Evolutionary conservation across 2,113 vertebrate species (phyloP).

Genomic region (Cyphomyrus discorhynchus): DNA sequence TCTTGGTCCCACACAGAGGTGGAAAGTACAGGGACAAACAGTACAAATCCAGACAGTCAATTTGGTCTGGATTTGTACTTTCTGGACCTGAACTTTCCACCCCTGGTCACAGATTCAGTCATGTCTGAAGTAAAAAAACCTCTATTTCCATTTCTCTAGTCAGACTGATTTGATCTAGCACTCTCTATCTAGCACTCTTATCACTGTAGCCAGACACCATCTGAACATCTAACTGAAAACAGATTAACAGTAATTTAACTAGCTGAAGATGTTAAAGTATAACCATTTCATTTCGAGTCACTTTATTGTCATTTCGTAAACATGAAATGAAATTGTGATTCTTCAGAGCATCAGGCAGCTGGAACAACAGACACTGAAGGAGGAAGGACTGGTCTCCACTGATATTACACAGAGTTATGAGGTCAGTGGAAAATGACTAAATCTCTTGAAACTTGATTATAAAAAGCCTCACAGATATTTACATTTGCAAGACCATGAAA

Average conservation of each 20-base stretch:
- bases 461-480: neutral
- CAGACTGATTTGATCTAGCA: neutral
- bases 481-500: neutral
- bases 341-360: neutral
- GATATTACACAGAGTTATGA: neutral
- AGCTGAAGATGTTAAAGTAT: neutral
- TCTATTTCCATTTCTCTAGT: neutral
- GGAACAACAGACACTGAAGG: neutral
- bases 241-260: neutral
- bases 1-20: neutral
- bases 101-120: neutral
- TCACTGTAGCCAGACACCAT: neutral
- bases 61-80: no score
- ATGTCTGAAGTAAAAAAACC: neutral
- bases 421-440: neutral
- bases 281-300: neutral
- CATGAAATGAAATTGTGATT: neutral
- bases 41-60: no score
- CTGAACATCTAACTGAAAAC: neutral
- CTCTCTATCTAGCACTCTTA: neutral
- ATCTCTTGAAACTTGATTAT: neutral
- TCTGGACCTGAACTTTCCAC: no score
- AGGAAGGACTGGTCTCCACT: neutral
- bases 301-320: neutral
- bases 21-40: no score